Evolutionary conservation across 1,140 invertebrate genomes (phyloP).

Genomic region (Cherax quadricarinatus): DNA sequence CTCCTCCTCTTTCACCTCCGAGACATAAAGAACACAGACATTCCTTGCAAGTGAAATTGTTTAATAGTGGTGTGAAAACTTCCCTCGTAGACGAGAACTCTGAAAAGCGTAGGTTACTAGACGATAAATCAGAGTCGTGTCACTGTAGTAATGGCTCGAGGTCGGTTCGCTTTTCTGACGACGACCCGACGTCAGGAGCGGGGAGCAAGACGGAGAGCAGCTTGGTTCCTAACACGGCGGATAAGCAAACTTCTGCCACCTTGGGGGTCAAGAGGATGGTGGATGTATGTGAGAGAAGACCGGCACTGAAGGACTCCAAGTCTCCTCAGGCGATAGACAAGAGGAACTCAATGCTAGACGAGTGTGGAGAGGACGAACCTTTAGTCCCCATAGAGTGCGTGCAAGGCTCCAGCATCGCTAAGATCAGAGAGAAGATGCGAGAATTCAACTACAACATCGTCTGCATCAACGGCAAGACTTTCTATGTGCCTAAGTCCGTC

Average conservation of each 20-base stretch:
- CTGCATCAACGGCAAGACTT: slow-evolving; percentile 71
- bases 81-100: slow-evolving; percentile 53
- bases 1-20: slow-evolving; percentile 65
- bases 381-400: slow-evolving; percentile 64
- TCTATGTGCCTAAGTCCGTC: slow-evolving; percentile 69
- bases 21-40: slow-evolving; percentile 60
- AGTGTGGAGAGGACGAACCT: slow-evolving; percentile 59
- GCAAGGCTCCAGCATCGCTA: slow-evolving; percentile 49
- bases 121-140: slow-evolving; percentile 16
- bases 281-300: slow-evolving; percentile 50
- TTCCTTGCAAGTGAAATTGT: slow-evolving; percentile 53
- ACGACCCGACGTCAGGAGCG: background rate
- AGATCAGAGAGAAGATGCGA: slow-evolving; percentile 62
- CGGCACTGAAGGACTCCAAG: slow-evolving; percentile 56
- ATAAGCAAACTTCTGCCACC: slow-evolving; percentile 4
- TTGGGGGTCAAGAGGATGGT: slow-evolving; percentile 44
- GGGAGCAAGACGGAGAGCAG: background rate
- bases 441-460: slow-evolving; percentile 65
- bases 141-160: slow-evolving; percentile 24
- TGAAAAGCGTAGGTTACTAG: slow-evolving; percentile 43
- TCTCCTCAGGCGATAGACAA: slow-evolving; percentile 58
- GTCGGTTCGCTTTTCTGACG: slow-evolving; percentile 56
- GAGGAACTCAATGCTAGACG: slow-evolving; percentile 56
- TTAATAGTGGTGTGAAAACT: slow-evolving; percentile 56
- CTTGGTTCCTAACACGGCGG: background rate